Evolutionary conservation across 92 coral and sea anemone genomes (phyloP).

Genomic region (Montipora capitata): DNA sequence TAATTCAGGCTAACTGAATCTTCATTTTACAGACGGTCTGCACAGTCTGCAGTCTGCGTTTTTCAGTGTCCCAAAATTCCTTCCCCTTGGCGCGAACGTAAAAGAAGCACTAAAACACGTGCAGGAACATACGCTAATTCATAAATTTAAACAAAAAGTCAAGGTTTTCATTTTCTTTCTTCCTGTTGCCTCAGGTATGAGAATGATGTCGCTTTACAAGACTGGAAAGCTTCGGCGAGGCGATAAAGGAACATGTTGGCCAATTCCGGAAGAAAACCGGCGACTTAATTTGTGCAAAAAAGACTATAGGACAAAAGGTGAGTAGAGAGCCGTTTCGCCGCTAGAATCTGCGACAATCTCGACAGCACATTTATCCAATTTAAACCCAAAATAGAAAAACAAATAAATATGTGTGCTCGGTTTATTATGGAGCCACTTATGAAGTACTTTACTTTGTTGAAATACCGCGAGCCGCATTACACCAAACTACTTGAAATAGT

Average conservation of each 20-base stretch:
- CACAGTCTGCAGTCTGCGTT: too few relatives aligned
- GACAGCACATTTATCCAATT: slow-evolving; percentile 10
- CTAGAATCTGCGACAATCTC: background rate
- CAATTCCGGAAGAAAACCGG: slow-evolving; percentile 13
- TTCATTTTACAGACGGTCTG: too few relatives aligned
- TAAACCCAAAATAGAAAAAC: background rate
- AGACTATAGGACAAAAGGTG: background rate
- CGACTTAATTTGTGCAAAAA: background rate
- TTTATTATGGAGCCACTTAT: background rate
- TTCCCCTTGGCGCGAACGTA: slow-evolving; percentile 9
- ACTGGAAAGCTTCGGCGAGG: slow-evolving; percentile 22
- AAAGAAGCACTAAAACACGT: background rate
- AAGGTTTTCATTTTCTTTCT: background rate
- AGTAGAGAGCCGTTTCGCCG: slow-evolving; percentile 6
- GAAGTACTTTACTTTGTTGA: background rate
- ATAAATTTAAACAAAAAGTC: background rate
- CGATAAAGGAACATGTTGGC: slow-evolving; percentile 35
- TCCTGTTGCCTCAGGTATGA: slow-evolving; percentile 11
- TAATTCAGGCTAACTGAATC: too few relatives aligned
- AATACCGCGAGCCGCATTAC: background rate
- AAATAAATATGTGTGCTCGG: background rate
- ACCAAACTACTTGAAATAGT: background rate
- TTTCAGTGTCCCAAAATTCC: background rate
- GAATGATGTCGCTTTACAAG: slow-evolving; percentile 7
- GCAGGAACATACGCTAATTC: background rate